Evolutionary conservation across 2,113 vertebrate species (phyloP).

Genomic region (Etheostoma spectabile): DNA sequence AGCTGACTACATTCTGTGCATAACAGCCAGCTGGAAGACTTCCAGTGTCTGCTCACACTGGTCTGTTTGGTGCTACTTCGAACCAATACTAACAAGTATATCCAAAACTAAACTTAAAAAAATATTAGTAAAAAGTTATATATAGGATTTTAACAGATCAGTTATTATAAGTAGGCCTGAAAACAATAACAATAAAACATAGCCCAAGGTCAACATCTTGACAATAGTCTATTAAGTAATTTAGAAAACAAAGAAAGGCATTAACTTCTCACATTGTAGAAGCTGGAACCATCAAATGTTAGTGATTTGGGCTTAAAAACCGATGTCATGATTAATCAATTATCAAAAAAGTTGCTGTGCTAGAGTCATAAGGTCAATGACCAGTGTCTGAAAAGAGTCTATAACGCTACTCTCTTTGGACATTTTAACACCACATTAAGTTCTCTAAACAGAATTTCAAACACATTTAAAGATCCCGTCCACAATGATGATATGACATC

Average conservation of each 20-base stretch:
- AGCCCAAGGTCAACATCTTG: not conserved
- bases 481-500: not conserved
- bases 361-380: not conserved
- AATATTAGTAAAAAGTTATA: too few relatives aligned
- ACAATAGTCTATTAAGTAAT: not conserved
- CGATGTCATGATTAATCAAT: not conserved
- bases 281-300: not conserved
- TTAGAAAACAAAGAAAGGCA: not conserved
- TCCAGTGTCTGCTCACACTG: not conserved
- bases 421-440: not conserved
- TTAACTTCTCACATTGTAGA: not conserved
- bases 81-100: not conserved
- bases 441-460: not conserved
- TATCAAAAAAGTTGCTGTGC: not conserved
- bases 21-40: conserved; percentile 29
- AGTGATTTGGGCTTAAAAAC: not conserved
- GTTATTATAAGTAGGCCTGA: not conserved
- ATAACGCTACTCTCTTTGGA: not conserved
- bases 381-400: not conserved
- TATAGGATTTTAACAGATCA: not conserved
- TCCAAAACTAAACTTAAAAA: not conserved
- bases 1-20: conserved; percentile 16
- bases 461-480: not conserved
- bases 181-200: not conserved
- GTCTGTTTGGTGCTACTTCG: not conserved